Evolutionary conservation across 2,113 vertebrate genomes (phyloP).

Genomic region (Holacanthus passer): DNA sequence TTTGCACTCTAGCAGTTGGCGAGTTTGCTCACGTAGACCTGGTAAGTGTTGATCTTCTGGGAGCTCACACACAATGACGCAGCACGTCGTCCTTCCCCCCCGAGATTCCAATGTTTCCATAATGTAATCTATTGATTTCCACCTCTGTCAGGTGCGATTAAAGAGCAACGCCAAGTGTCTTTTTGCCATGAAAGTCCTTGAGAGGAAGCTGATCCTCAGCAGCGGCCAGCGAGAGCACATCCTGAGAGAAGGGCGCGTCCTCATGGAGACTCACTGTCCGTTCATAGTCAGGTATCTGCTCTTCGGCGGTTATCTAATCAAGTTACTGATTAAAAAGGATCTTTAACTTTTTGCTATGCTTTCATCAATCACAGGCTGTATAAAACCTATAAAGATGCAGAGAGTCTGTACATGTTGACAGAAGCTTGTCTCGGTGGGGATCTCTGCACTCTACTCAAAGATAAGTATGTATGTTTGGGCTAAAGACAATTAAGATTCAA

Average conservation of each 20-base stretch:
- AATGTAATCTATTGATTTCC: conserved; percentile 49
- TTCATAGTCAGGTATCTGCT: conserved; percentile 81
- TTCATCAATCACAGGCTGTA: conserved; percentile 72
- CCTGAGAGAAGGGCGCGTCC: conserved; percentile 73
- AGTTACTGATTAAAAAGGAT: not conserved
- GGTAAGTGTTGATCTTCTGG: conserved; percentile 68
- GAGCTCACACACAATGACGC: conserved; percentile 3
- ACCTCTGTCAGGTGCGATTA: conserved; percentile 75
- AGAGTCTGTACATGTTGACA: conserved; percentile 81
- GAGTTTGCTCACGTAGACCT: conserved; percentile 81
- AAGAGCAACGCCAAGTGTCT: conserved; percentile 66
- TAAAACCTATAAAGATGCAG: conserved; percentile 75
- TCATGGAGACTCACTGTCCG: conserved; percentile 73
- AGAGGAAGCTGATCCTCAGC: conserved; percentile 73
- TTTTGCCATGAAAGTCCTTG: conserved; percentile 82
- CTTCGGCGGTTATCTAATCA: not conserved
- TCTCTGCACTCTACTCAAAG: conserved; percentile 77
- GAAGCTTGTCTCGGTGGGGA: conserved; percentile 84
- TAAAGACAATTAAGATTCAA: conserved; percentile 23
- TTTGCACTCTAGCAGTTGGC: conserved; percentile 74
- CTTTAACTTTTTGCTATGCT: conserved; percentile 6
- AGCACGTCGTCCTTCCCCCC: conserved; percentile 3
- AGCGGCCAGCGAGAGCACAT: conserved; percentile 71
- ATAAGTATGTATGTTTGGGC: conserved; percentile 71
- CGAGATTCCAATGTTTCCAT: conserved; percentile 54